phyloP scores from a whole-genome alignment of 2,797 vertebrate species.

The Sebastes taczanowskii region DNA sequence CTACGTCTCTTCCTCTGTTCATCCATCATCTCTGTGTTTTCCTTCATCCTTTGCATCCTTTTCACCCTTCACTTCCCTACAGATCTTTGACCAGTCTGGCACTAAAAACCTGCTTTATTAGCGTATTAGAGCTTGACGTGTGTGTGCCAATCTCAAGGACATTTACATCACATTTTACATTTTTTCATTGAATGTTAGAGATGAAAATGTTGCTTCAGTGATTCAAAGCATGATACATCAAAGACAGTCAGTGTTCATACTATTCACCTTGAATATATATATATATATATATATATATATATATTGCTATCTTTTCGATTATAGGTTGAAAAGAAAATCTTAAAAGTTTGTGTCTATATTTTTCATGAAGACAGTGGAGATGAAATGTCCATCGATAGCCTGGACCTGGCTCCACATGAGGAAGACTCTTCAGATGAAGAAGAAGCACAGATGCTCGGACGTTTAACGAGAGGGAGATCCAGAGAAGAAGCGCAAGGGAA shows the following conservation, averaged over 20 bases:
- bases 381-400: conserved; percentile 68
- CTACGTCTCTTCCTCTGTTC: background rate
- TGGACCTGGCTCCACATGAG: conserved; percentile 45
- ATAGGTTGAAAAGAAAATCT: background rate
- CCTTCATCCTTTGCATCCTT: conserved; percentile 23
- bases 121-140: conserved; percentile 27
- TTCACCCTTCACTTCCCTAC: conserved; percentile 1
- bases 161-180: conserved; percentile 4
- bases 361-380: conserved; percentile 63
- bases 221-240: conserved; percentile 30
- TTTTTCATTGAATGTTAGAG: conserved; percentile 23
- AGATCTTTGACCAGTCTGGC: conserved; percentile 14
- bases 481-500: conserved; percentile 13
- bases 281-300: background rate
- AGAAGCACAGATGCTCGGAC: conserved; percentile 40
- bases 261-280: background rate
- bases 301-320: too few relatives aligned
- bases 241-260: background rate
- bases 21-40: conserved; percentile 32
- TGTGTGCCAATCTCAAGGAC: conserved; percentile 26
- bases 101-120: conserved; percentile 25
- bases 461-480: conserved; percentile 19
- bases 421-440: conserved; percentile 72
- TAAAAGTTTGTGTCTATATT: conserved; percentile 4
- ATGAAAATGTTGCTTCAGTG: conserved; percentile 22